phyloP scores from a whole-genome alignment of 2,113 vertebrate genomes.

The Phycodurus eques region DNA sequence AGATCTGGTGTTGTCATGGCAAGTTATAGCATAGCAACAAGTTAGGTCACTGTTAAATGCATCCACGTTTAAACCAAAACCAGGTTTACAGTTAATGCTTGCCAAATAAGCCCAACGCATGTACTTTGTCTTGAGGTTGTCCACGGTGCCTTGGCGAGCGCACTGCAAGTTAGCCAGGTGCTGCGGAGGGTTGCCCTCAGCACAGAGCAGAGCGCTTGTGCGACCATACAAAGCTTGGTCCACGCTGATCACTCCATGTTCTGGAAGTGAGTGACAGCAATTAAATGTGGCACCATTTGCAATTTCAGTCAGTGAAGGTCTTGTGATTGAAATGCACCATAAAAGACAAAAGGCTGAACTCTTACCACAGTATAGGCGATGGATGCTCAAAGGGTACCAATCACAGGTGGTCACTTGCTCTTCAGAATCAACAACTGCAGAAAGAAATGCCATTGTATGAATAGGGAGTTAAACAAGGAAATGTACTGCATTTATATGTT shows the following conservation, averaged over 20 bases:
- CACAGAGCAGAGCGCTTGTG: slow-evolving; percentile 12
- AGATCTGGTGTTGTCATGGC: no score
- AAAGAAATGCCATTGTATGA: background rate
- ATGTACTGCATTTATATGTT: background rate
- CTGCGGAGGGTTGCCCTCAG: background rate
- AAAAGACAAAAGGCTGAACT: background rate
- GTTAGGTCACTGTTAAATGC: no score
- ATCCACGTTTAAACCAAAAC: no score
- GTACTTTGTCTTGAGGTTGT: background rate
- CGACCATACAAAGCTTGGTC: slow-evolving; percentile 24
- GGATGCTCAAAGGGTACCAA: background rate
- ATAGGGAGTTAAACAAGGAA: background rate
- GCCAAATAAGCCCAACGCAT: background rate
- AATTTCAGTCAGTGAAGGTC: no score
- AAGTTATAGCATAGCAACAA: no score
- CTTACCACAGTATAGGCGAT: slow-evolving; percentile 39
- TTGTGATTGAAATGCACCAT: background rate
- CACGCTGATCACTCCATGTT: slow-evolving; percentile 30
- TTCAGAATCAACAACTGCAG: background rate
- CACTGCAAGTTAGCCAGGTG: background rate
- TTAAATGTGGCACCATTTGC: no score
- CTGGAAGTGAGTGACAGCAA: background rate
- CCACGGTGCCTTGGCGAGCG: accelerated
- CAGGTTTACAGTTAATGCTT: no score
- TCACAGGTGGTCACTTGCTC: slow-evolving; percentile 22